Evolutionary conservation across 2,797 vertebrate genomes (phyloP).

Genomic region (Sebastes wilsoni): DNA sequence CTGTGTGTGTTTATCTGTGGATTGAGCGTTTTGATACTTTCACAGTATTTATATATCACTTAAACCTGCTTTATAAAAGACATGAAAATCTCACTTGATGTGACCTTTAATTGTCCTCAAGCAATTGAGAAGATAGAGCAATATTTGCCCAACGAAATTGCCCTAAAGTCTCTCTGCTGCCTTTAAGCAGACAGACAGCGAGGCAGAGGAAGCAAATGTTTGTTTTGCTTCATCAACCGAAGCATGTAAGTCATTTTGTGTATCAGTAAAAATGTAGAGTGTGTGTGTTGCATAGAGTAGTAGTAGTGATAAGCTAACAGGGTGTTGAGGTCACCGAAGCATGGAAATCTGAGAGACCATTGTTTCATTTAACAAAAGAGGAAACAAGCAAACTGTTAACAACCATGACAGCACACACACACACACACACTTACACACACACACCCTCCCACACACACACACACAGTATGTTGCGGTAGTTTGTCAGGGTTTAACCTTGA

Average conservation of each 20-base stretch:
- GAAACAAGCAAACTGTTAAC: neutral
- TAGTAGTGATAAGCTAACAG: slow-evolving; percentile 1
- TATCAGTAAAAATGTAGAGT: neutral
- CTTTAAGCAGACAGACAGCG: neutral
- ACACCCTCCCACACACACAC: neutral
- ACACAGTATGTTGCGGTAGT: neutral
- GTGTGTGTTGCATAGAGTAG: neutral
- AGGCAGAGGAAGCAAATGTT: neutral
- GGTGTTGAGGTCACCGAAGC: neutral
- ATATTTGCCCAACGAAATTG: neutral
- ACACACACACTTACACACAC: neutral
- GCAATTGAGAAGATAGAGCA: neutral
- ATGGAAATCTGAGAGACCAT: slow-evolving; percentile 6
- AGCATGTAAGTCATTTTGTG: neutral
- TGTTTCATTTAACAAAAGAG: slow-evolving; percentile 1
- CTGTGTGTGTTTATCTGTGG: no score
- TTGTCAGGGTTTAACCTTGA: slow-evolving; percentile 23
- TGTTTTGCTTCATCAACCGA: neutral
- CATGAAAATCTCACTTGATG: no score
- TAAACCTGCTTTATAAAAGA: no score
- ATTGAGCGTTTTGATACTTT: no score
- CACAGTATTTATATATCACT: no score
- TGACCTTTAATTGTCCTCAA: neutral
- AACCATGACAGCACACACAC: neutral
- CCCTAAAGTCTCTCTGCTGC: neutral